A percentile compares a stretch with the other conserved stretches of the same genome.
phyloP scores from a whole-genome alignment of 2,888 invertebrate genomes.

The Polydrusus pterygomalis region DNA sequence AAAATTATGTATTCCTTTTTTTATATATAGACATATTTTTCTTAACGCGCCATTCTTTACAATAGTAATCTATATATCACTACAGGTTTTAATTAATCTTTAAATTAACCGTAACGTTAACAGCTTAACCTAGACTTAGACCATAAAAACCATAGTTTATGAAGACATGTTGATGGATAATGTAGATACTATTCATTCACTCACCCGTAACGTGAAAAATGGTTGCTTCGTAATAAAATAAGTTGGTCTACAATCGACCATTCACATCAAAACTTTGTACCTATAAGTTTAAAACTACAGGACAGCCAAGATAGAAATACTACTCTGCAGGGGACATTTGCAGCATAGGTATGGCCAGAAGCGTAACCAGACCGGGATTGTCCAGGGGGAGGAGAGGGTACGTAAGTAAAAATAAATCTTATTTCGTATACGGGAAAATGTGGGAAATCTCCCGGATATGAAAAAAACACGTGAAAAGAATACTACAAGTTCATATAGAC shows the following conservation, averaged over 20 bases:
- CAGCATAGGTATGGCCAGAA: too few species aligned
- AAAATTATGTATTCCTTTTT: too few species aligned
- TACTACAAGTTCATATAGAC: too few species aligned
- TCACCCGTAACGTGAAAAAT: slow-evolving; percentile 13
- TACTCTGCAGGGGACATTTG: too few species aligned
- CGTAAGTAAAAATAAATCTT: too few species aligned
- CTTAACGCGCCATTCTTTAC: not conserved
- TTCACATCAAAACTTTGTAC: not conserved
- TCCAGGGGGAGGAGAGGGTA: too few species aligned
- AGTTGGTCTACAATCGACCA: not conserved
- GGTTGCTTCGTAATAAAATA: not conserved
- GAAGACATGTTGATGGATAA: slow-evolving; percentile 1
- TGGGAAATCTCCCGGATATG: too few species aligned
- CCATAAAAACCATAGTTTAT: not conserved
- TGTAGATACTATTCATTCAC: slow-evolving; percentile 3
- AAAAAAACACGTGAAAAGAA: too few species aligned
- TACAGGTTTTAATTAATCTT: not conserved
- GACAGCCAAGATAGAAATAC: not conserved
- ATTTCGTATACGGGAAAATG: too few species aligned
- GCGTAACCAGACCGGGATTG: too few species aligned
- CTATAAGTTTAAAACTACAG: not conserved
- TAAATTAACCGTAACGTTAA: not conserved
- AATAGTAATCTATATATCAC: not conserved
- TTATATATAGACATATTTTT: too few species aligned
- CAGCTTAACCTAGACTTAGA: not conserved